These are phyloP conservation scores for Adrianichthys oophorus DNA, from an alignment of 2,797 vertebrate genomes.

Conservation along the genomic window DNA sequence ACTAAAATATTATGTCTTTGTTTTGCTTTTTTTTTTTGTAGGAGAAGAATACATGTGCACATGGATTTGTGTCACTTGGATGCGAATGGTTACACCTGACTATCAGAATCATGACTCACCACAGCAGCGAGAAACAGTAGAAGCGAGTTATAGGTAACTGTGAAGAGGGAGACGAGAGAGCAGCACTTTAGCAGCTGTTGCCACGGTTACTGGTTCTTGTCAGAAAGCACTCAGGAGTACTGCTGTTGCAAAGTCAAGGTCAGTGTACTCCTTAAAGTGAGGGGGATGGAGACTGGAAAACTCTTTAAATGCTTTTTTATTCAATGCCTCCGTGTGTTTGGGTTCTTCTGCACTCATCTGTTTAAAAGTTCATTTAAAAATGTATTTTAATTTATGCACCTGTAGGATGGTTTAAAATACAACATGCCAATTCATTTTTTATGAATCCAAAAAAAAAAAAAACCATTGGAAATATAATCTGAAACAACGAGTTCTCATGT, in stretches of 20 bases:
- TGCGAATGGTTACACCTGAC: constrained; percentile 41
- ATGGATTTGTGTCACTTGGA: background rate
- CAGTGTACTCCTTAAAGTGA: constrained; percentile 30
- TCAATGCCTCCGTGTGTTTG: background rate
- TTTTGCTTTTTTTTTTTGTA: background rate
- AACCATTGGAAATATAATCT: too few species aligned
- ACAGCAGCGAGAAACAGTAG: constrained; percentile 18
- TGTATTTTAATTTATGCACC: too few species aligned
- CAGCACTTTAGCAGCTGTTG: constrained; percentile 68
- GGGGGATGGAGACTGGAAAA: constrained; percentile 15
- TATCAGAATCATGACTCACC: constrained; percentile 63
- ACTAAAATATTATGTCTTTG: background rate
- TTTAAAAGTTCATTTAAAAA: background rate
- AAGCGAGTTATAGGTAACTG: constrained; percentile 37
- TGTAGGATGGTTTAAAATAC: too few species aligned
- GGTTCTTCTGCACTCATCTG: background rate
- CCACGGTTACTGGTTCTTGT: constrained; percentile 74
- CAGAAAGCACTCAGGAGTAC: constrained; percentile 47
- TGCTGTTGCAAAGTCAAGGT: constrained; percentile 46
- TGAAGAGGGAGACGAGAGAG: constrained; percentile 58
- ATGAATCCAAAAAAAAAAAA: too few species aligned
- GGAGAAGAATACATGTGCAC: background rate
- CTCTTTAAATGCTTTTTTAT: constrained; percentile 14
- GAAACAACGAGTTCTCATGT: too few species aligned
- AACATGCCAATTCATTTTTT: too few species aligned